These are phyloP conservation scores for Heliconius ethilla DNA, from an alignment of 2,888 invertebrate species.

Conservation along the genomic window DNA sequence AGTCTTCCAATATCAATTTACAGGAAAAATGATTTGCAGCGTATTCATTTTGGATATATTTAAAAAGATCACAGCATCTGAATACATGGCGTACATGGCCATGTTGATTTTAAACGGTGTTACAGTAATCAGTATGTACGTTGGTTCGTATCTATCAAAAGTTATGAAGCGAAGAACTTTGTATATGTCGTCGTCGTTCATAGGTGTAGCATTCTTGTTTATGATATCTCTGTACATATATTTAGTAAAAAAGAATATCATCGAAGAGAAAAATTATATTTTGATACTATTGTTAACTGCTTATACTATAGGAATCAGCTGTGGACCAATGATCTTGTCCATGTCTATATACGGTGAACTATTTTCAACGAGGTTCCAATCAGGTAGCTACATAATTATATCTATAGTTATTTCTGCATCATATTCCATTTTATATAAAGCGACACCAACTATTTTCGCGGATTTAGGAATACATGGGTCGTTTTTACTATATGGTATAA, in stretches of 20 bases:
- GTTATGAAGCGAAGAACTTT: conserved; percentile 52
- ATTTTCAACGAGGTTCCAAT: conserved; percentile 58
- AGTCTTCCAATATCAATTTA: conserved; percentile 57
- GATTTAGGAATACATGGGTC: conserved; percentile 56
- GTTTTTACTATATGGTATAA: conserved; percentile 52
- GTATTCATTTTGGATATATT: conserved; percentile 62
- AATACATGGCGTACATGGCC: conserved; percentile 56
- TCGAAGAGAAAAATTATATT: conserved; percentile 56
- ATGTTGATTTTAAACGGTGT: conserved; percentile 66
- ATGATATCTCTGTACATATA: conserved; percentile 61
- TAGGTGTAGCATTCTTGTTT: conserved; percentile 58
- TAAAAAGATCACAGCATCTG: conserved; percentile 55
- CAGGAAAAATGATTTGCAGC: conserved; percentile 57
- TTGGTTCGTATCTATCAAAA: conserved; percentile 48
- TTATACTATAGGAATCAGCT: conserved; percentile 61
- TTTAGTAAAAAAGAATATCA: conserved; percentile 50
- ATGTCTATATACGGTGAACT: conserved; percentile 60
- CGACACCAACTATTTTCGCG: conserved; percentile 57
- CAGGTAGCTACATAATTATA: conserved; percentile 53
- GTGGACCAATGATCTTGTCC: conserved; percentile 64
- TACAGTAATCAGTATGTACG: conserved; percentile 54
- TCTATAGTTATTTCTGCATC: conserved; percentile 51
- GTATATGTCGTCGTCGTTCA: conserved; percentile 53
- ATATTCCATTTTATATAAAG: conserved; percentile 57
- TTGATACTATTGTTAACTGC: conserved; percentile 52